Percentiles rank a stretch among this genome's conserved stretches.
Conservation (phyloP, 2,888 invertebrate genomes). For the Rapana venosa region DNA sequence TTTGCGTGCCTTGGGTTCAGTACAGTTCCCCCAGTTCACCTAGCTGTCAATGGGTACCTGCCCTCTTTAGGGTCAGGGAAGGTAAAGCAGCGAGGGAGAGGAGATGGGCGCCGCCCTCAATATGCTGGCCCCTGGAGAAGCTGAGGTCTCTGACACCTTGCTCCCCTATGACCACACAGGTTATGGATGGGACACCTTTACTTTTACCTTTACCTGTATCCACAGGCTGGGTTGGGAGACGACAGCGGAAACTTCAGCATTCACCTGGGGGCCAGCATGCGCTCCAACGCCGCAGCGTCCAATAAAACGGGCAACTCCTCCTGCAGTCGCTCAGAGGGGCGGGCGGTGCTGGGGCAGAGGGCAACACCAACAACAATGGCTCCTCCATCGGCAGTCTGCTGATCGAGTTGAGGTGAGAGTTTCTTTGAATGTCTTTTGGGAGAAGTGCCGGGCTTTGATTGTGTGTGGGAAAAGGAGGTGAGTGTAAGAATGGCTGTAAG, state of each 20-base stretch:
- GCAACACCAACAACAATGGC: constrained; percentile 52
- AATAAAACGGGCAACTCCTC: background rate
- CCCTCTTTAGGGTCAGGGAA: no score
- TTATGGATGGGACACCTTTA: no score
- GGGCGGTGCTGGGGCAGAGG: background rate
- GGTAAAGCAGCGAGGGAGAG: background rate
- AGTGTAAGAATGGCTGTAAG: no score
- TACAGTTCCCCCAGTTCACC: no score
- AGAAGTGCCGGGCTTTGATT: background rate
- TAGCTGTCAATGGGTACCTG: no score
- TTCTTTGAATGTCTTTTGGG: background rate
- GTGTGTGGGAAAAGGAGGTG: background rate
- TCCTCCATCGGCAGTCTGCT: constrained; percentile 38
- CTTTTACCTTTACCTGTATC: no score
- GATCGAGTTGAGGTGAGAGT: constrained; percentile 46
- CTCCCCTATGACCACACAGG: no score
- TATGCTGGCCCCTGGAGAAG: no score
- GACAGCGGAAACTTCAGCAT: constrained; percentile 48
- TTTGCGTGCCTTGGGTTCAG: no score
- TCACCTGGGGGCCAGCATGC: constrained; percentile 36
- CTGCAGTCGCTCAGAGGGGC: background rate
- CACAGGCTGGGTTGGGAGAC: constrained; percentile 30
- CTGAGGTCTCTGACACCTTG: no score
- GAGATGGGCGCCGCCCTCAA: no score
- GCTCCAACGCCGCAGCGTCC: background rate